A percentile compares a stretch with the other conserved stretches of the same genome.
These are phyloP conservation scores for Panzeria rudis DNA, from an alignment of 2,888 invertebrate species.

Conservation along the genomic window DNA sequence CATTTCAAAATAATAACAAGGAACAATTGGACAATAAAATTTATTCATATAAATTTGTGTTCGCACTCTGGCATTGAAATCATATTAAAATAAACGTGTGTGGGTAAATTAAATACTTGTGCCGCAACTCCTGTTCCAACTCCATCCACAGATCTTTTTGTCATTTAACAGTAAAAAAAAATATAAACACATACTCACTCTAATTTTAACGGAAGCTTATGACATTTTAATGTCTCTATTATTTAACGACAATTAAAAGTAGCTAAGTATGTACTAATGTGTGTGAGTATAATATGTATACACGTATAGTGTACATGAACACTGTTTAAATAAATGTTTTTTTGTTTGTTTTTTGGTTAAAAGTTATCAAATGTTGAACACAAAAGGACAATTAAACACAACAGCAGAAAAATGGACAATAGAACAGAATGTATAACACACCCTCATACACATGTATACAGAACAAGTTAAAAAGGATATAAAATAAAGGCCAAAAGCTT, in stretches of 20 bases:
- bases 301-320: background rate
- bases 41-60: background rate
- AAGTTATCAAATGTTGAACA: conserved; percentile 65
- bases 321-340: background rate
- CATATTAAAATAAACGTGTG: background rate
- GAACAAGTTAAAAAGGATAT: conserved; percentile 22
- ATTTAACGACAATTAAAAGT: conserved; percentile 67
- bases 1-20: conserved; percentile 23
- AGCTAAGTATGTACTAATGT: conserved; percentile 12
- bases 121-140: background rate
- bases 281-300: background rate
- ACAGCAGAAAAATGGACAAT: conserved; percentile 51
- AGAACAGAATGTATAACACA: conserved; percentile 27
- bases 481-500: conserved; percentile 62
- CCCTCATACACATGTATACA: conserved; percentile 1
- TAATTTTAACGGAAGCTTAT: conserved; percentile 55
- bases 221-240: conserved; percentile 66
- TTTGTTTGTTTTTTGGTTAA: conserved; percentile 33
- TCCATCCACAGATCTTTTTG: background rate
- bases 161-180: conserved; percentile 1
- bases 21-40: conserved; percentile 35
- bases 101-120: conserved; percentile 28
- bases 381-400: conserved; percentile 68
- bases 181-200: conserved; percentile 34
- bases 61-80: conserved; percentile 1